Conservation (phyloP, 1,140 invertebrate species). For the Zaprionus capensis region DNA sequence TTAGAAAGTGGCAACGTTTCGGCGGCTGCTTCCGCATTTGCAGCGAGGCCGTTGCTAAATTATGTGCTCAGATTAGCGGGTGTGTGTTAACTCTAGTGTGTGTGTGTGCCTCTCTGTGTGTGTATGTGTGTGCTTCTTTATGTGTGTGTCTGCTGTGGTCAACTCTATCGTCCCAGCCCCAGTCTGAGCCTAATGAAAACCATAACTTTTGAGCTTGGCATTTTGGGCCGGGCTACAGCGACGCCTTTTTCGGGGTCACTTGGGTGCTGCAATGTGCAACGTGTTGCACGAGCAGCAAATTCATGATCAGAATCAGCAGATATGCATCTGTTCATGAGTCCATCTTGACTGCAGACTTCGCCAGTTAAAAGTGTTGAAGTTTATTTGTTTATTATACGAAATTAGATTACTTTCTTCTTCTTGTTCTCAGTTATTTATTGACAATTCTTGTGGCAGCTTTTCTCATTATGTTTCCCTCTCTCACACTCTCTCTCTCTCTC, state of each 20-base stretch:
- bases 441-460: background rate
- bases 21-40: slow-evolving; percentile 68
- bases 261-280: background rate
- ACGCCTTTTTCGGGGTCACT: slow-evolving; percentile 53
- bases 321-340: background rate
- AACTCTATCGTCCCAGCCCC: slow-evolving; percentile 49
- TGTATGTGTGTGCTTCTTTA: background rate
- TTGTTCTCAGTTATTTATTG: background rate
- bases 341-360: no score
- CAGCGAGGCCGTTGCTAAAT: slow-evolving; percentile 50
- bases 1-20: slow-evolving; percentile 71
- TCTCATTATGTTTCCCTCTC: slow-evolving; percentile 1
- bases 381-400: slow-evolving; percentile 4
- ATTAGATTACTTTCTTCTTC: background rate
- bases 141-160: slow-evolving; percentile 39
- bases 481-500: background rate
- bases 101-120: slow-evolving; percentile 1
- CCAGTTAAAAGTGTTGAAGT: background rate
- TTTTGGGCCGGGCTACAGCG: slow-evolving; percentile 46
- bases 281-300: background rate
- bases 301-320: slow-evolving; percentile 5
- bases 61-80: slow-evolving; percentile 79
- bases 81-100: slow-evolving; percentile 69
- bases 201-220: slow-evolving; percentile 71
- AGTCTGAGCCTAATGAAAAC: slow-evolving; percentile 66